These are phyloP conservation scores for Solea solea DNA, from an alignment of 2,113 vertebrate species.

Conservation along the genomic window DNA sequence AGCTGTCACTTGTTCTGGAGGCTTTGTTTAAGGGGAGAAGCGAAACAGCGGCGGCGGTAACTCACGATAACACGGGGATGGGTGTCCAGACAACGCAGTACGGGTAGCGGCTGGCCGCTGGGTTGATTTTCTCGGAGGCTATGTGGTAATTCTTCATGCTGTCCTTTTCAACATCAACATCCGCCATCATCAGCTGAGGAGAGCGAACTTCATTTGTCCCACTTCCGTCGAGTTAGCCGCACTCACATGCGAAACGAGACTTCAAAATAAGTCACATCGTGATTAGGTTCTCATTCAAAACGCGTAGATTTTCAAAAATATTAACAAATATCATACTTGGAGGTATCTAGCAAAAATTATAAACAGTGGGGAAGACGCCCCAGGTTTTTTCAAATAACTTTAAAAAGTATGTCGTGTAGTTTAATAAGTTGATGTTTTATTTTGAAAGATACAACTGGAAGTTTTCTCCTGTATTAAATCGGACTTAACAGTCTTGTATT, in stretches of 20 bases:
- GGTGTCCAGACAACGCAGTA: conserved; percentile 97
- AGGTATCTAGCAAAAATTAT: not conserved
- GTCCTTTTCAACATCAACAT: conserved; percentile 83
- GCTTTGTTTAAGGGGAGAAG: not conserved
- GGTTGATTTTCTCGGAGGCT: conserved; percentile 81
- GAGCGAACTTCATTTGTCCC: conserved; percentile 71
- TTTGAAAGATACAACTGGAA: conserved; percentile 17
- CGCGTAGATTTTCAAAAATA: too few relatives aligned
- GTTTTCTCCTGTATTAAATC: not conserved
- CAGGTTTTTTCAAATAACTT: too few relatives aligned
- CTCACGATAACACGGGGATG: conserved; percentile 96
- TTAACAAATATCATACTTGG: too few relatives aligned
- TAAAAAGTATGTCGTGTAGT: not conserved
- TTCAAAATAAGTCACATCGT: conserved; percentile 27
- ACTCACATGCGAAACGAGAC: not conserved
- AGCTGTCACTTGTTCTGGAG: conserved; percentile 42
- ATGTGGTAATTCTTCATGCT: conserved; percentile 86
- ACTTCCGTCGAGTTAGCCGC: conserved; percentile 7
- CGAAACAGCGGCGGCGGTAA: conserved; percentile 24
- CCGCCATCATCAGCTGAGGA: conserved; percentile 88
- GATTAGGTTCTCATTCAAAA: not conserved
- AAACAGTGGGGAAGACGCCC: not conserved
- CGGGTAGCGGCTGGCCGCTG: conserved; percentile 86
- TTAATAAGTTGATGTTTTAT: not conserved
- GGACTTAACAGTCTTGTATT: not conserved